Evolutionary conservation across 2,888 invertebrate species (phyloP).

Genomic region (Eudasyphora cyanicolor): DNA sequence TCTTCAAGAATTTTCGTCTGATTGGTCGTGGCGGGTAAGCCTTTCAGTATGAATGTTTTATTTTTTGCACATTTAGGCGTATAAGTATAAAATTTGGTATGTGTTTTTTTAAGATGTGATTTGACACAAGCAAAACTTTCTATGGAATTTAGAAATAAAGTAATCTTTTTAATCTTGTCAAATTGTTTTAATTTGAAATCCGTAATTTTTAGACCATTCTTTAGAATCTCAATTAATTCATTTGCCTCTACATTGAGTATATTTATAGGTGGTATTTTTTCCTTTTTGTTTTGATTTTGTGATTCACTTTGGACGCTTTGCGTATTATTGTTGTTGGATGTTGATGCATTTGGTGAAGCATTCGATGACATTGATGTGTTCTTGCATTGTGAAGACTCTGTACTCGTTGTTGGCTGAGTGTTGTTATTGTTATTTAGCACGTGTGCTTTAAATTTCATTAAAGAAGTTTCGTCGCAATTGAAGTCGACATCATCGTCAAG

Average conservation of each 20-base stretch:
- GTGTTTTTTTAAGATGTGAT: not conserved
- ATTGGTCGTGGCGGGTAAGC: too few relatives aligned
- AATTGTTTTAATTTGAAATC: not conserved
- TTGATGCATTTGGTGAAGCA: not conserved
- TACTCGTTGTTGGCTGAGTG: not conserved
- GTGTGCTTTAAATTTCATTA: not conserved
- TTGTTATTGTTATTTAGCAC: not conserved
- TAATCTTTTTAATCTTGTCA: not conserved
- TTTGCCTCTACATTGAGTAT: not conserved
- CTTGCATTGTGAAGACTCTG: not conserved
- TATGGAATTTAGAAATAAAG: not conserved
- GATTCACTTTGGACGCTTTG: not conserved
- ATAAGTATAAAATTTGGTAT: too few relatives aligned
- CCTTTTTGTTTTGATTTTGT: constrained; percentile 11
- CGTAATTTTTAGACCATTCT: not conserved
- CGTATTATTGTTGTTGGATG: not conserved
- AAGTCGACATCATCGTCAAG: not conserved
- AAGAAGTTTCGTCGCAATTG: not conserved
- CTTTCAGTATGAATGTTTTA: too few relatives aligned
- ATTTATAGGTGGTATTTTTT: constrained; percentile 26
- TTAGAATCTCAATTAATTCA: not conserved
- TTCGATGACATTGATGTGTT: too few relatives aligned
- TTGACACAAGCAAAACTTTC: not conserved
- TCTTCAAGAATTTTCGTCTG: too few relatives aligned
- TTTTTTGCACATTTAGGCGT: too few relatives aligned